phyloP scores from a whole-genome alignment of 2,797 vertebrate species.

The Neomorphus geoffroyi region DNA sequence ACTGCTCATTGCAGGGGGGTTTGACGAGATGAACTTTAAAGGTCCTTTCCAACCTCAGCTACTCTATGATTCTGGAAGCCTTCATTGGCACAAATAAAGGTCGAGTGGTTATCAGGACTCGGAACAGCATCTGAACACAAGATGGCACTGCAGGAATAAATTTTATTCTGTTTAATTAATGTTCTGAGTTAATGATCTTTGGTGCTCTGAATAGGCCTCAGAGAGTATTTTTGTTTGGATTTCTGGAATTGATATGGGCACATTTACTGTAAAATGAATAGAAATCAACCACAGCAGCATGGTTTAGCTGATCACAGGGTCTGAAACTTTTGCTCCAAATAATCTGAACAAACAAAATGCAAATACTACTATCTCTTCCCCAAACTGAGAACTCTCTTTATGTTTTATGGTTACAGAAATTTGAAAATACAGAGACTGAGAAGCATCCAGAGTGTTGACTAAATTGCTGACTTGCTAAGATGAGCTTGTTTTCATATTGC shows the following conservation, averaged over 20 bases:
- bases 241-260: not conserved
- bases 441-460: not conserved
- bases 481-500: not conserved
- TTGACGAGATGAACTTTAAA: too few relatives aligned
- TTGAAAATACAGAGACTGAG: not conserved
- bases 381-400: not conserved
- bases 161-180: not conserved
- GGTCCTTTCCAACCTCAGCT: too few relatives aligned
- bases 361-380: not conserved
- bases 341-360: not conserved
- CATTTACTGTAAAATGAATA: not conserved
- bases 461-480: not conserved
- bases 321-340: not conserved
- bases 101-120: not conserved
- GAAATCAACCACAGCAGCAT: not conserved
- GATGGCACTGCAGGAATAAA: constrained; percentile 59
- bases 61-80: not conserved
- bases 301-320: not conserved
- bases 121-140: constrained; percentile 43
- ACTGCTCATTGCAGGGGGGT: too few relatives aligned
- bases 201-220: not conserved
- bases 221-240: not conserved
- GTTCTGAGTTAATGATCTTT: not conserved
- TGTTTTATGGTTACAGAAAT: not conserved
- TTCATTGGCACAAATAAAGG: not conserved